Percentiles rank a stretch among this genome's conserved stretches.
Evolutionary conservation across 2,113 vertebrate species (phyloP).

Genomic region (Stegastes partitus): DNA sequence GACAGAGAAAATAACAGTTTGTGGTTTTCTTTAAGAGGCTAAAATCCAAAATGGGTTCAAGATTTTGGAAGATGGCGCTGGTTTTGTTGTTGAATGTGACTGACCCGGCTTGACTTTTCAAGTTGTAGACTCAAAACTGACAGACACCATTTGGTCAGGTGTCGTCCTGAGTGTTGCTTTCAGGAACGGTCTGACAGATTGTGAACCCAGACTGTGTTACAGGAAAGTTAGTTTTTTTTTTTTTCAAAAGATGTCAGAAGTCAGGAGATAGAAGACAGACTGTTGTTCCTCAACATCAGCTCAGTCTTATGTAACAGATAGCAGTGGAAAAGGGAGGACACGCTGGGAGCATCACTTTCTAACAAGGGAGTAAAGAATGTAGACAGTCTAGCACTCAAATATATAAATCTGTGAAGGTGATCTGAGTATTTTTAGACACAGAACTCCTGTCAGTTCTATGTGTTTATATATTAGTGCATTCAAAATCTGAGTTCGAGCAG

Average conservation of each 20-base stretch:
- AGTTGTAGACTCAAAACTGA: constrained; percentile 3
- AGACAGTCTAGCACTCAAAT: neutral
- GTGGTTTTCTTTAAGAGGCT: constrained; percentile 22
- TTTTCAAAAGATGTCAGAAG: neutral
- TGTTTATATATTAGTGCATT: too few species aligned
- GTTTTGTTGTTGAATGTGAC: constrained; percentile 14
- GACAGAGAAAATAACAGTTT: constrained; percentile 50
- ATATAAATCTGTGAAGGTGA: neutral
- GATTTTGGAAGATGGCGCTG: constrained; percentile 12
- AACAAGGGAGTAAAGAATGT: constrained; percentile 9
- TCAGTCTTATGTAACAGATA: constrained; percentile 54
- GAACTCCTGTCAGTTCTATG: too few species aligned
- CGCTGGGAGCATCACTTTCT: constrained; percentile 1
- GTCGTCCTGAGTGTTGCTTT: neutral
- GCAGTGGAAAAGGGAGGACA: constrained; percentile 35
- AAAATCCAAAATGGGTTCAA: constrained; percentile 32
- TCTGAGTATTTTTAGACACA: neutral
- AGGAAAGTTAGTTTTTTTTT: neutral
- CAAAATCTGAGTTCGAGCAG: too few species aligned
- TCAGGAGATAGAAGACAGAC: neutral
- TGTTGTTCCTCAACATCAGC: constrained; percentile 6
- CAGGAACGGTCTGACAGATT: neutral
- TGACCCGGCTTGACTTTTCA: neutral
- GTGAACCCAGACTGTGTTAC: too few species aligned
- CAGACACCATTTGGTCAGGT: neutral